phyloP scores from a whole-genome alignment of 2,797 vertebrate genomes.

The Benthosema pterotum region DNA sequence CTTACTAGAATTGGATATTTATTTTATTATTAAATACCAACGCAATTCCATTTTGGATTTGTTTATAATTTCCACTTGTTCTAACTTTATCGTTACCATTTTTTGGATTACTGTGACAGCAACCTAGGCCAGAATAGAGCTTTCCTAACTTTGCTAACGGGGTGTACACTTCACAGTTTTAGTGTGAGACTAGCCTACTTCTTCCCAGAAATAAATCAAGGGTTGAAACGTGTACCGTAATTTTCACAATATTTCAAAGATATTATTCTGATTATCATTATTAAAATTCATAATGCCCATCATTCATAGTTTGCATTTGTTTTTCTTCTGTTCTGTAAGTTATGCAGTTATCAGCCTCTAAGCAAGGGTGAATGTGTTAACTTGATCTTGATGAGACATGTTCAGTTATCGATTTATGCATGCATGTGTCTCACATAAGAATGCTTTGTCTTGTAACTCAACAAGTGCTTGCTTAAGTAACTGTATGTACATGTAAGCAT shows the following conservation, averaged over 20 bases:
- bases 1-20: too few species aligned
- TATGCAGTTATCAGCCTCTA: not conserved
- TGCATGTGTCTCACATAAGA: not conserved
- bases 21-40: too few species aligned
- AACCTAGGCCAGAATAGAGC: not conserved
- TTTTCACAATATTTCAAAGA: not conserved
- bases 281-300: not conserved
- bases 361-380: too few species aligned
- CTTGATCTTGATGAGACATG: not conserved
- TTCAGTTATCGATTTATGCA: not conserved
- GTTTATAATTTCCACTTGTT: not conserved
- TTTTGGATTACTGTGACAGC: not conserved
- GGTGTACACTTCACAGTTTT: not conserved
- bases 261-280: not conserved
- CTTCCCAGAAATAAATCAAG: not conserved
- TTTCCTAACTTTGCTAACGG: conserved; percentile 4
- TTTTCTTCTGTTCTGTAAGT: conserved; percentile 6
- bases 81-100: not conserved
- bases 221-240: not conserved
- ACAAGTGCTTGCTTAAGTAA: not conserved
- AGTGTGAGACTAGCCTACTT: not conserved
- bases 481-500: not conserved
- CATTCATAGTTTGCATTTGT: too few species aligned
- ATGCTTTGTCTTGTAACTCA: not conserved
- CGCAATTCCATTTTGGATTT: not conserved